These are phyloP conservation scores for Malaclemys terrapin DNA, from an alignment of 2,113 vertebrate genomes.

Conservation along the genomic window DNA sequence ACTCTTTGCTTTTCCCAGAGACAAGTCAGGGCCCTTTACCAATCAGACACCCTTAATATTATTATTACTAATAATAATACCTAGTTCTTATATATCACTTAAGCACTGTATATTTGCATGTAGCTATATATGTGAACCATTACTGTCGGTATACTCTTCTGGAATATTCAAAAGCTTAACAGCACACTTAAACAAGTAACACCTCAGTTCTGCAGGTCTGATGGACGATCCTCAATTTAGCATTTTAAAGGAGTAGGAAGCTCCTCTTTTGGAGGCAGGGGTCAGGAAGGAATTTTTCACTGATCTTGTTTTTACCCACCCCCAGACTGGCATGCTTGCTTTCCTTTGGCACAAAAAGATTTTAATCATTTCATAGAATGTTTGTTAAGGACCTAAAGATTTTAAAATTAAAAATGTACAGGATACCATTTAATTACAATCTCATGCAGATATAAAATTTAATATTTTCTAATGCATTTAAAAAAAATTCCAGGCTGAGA, in stretches of 20 bases:
- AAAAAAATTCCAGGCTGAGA: neutral
- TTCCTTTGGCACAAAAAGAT: neutral
- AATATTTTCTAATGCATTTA: neutral
- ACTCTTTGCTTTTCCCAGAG: neutral
- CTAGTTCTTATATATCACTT: neutral
- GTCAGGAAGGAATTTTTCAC: neutral
- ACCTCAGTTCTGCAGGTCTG: neutral
- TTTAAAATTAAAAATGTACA: neutral
- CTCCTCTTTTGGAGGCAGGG: neutral
- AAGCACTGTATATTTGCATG: neutral
- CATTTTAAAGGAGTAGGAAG: neutral
- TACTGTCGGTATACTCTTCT: neutral
- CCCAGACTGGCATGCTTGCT: neutral
- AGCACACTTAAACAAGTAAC: neutral
- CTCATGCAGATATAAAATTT: neutral
- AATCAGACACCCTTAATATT: neutral
- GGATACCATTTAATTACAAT: neutral
- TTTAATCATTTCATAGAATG: neutral
- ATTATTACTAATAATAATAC: neutral
- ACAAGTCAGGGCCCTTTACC: neutral
- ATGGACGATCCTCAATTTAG: neutral
- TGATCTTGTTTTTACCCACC: neutral
- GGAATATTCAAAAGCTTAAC: neutral
- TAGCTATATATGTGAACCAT: neutral
- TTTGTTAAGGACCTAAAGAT: neutral